Base-by-base conservation (phyloP, 2,797 vertebrate species). In the Apogon talboti region DNA sequence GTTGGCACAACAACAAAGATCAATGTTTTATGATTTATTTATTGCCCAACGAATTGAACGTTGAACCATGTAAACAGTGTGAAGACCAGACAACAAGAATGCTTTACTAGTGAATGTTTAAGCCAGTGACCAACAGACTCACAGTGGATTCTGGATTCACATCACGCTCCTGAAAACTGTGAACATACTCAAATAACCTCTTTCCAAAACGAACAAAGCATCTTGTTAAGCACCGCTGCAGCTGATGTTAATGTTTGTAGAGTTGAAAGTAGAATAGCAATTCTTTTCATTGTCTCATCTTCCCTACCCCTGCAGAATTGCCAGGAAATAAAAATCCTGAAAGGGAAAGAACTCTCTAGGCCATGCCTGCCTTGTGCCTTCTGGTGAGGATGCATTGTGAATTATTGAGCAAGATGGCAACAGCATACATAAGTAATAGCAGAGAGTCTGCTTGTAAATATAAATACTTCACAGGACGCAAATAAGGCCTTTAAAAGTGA, bases 361-460 rank as follows among this genome's bases (percentile, higher is more conserved):
- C 80, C 76, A 41, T 41, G 75, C 54, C 59, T 78, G 76, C 54
- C 75, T 76, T 56, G 65, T 78, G 83, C 84, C 87, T 68, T 86
- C 76, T 82, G 70, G 82, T 74, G 66, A 83, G 78, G 81, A 79
- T 69, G 71, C 64, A 6, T 28, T 16, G 63, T 92, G 82, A 91
- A 94, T 92, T 90, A 94, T 93, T 94, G 69, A 92, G 69, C 48
- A 21, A 79, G 88, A 91, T 85, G 87, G 86, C 87, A 89, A 90
- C 80, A 65, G 77, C 89, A 93, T 90, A 80, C 85, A 92, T 90
- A 90, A 93, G 85, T 91, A 84, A 93, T 90, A 72, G 66, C 71
- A n/a, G 14, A 63, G 80, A 83, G 80, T 87, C 81, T 89, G 86
- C 86, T 92, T 88, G 91, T 94, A 92, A 92, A 92, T 90, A 92